These are phyloP conservation scores for Trachelus stipa DNA, from an alignment of 2,888 invertebrate genomes.

Conservation along the genomic window DNA sequence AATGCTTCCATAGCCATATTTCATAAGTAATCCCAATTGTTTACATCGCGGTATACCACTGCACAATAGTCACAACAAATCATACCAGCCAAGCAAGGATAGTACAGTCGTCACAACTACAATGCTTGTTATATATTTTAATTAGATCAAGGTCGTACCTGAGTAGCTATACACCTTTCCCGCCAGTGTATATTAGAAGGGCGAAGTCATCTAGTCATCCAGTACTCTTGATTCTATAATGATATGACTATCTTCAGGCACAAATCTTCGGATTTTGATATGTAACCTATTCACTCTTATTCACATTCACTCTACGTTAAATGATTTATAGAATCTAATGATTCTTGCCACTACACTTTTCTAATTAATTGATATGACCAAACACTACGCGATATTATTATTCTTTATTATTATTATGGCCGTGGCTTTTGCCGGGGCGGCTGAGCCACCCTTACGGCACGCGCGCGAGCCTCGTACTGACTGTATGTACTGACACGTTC, in stretches of 20 bases:
- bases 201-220: not conserved
- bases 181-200: not conserved
- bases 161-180: not conserved
- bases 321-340: not conserved
- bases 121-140: not conserved
- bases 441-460: conserved; percentile 46
- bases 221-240: not conserved
- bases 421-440: not conserved
- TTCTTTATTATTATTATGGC: not conserved
- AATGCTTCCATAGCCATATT: not conserved
- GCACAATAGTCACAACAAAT: not conserved
- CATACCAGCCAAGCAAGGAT: not conserved
- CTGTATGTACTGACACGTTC: not conserved
- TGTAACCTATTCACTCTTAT: not conserved
- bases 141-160: not conserved
- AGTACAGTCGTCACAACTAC: not conserved
- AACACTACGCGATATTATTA: not conserved
- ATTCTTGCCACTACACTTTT: not conserved
- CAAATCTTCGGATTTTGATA: conserved; percentile 2
- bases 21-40: not conserved
- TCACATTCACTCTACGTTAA: not conserved
- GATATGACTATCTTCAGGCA: conserved; percentile 1
- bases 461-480: conserved; percentile 52
- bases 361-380: not conserved
- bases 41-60: not conserved